Percentiles rank a stretch among this genome's conserved stretches.
Conservation (phyloP, 2,797 vertebrate genomes). For the Helicolenus hilgendorfi region DNA sequence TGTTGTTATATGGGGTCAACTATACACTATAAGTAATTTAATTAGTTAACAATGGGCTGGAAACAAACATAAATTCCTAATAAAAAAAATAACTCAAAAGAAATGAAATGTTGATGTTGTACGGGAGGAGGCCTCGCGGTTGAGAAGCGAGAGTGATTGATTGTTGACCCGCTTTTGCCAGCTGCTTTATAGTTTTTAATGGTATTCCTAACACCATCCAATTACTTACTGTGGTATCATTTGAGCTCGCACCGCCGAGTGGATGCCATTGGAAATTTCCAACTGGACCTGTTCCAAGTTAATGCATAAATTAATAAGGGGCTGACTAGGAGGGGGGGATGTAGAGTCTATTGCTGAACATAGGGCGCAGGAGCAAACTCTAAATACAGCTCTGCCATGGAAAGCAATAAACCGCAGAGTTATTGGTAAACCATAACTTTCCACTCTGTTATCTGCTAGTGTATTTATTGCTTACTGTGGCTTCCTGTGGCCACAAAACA, state of each 20-base stretch:
- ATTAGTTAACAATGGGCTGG: not conserved
- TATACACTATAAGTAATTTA: not conserved
- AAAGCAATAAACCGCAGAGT: conserved; percentile 67
- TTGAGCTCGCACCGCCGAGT: conserved; percentile 61
- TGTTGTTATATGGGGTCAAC: not conserved
- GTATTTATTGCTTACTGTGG: conserved; percentile 73
- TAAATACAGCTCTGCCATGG: conserved; percentile 19
- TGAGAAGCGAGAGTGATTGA: conserved; percentile 67
- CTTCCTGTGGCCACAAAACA: conserved; percentile 42
- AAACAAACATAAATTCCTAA: conserved; percentile 33
- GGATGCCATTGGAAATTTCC: conserved; percentile 71
- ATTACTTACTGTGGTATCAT: conserved; percentile 85
- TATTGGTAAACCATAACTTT: conserved; percentile 76
- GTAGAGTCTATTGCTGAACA: conserved; percentile 26
- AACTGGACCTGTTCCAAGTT: conserved; percentile 86
- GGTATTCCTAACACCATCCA: conserved; percentile 80
- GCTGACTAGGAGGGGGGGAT: conserved; percentile 27
- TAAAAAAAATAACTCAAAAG: conserved; percentile 46
- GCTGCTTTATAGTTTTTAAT: conserved; percentile 78
- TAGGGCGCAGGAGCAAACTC: conserved; percentile 26
- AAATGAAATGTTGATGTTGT: conserved; percentile 63
- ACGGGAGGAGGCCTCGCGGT: conserved; percentile 4
- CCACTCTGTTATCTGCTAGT: conserved; percentile 55
- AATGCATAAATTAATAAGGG: conserved; percentile 87
- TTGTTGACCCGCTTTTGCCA: conserved; percentile 71